These are phyloP conservation scores for Ptycholaimellus sp. DNA, from an alignment of 2,888 invertebrate genomes.

Conservation along the genomic window DNA sequence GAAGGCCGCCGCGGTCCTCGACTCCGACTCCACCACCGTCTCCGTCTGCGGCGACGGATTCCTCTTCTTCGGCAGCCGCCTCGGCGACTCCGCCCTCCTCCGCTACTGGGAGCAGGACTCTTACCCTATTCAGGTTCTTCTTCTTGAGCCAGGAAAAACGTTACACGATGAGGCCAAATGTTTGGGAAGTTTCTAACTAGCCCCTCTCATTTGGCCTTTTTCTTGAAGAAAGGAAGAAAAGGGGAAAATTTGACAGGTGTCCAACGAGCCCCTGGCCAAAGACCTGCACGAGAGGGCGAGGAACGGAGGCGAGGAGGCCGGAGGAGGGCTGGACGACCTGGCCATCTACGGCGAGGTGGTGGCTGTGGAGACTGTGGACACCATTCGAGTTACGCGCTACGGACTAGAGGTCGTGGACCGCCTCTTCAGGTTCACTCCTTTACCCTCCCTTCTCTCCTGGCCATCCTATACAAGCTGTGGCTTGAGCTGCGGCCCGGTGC, in stretches of 20 bases:
- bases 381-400: constrained; percentile 2
- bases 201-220: too few relatives aligned
- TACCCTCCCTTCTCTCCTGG: too few relatives aligned
- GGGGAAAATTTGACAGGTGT: background rate
- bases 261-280: background rate
- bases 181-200: too few relatives aligned
- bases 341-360: constrained; percentile 15
- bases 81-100: constrained; percentile 77
- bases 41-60: constrained; percentile 78
- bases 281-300: background rate
- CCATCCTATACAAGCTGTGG: too few relatives aligned
- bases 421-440: constrained; percentile 1
- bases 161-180: too few relatives aligned
- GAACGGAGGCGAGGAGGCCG: constrained; percentile 6
- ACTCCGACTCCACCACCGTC: constrained; percentile 32
- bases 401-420: constrained; percentile 2
- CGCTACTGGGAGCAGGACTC: constrained; percentile 60
- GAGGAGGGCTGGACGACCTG: constrained; percentile 7
- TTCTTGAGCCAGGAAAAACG: too few relatives aligned
- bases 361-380: constrained; percentile 5
- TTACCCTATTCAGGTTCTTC: too few relatives aligned
- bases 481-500: constrained; percentile 79
- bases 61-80: constrained; percentile 73
- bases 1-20: constrained; percentile 43
- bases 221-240: too few relatives aligned